Conservation (phyloP, 2,113 vertebrate genomes). For the Megaceryle torquata region DNA sequence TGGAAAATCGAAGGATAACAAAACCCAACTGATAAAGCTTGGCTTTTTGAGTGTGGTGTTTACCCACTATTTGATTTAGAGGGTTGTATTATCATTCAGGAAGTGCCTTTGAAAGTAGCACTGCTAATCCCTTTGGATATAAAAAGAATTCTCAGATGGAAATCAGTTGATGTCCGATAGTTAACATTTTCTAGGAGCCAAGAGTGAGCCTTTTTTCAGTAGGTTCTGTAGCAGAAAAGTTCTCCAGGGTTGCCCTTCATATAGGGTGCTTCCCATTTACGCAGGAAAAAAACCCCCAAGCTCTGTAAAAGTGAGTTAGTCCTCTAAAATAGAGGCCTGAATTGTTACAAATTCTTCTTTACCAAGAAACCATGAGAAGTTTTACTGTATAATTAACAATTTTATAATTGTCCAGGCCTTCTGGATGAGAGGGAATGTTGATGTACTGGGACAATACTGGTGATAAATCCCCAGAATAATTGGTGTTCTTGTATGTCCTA, state of each 20-base stretch:
- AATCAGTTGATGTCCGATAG: neutral
- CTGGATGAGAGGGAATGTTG: neutral
- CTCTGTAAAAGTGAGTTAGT: neutral
- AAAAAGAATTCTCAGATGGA: neutral
- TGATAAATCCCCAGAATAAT: neutral
- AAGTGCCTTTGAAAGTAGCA: slow-evolving; percentile 3
- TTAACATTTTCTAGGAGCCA: neutral
- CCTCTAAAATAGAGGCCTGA: neutral
- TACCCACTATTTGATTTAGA: neutral
- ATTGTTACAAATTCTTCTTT: neutral
- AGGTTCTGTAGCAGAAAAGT: neutral
- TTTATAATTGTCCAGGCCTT: neutral
- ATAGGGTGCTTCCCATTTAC: neutral
- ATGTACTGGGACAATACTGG: neutral
- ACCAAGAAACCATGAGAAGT: neutral
- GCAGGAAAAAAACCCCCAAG: neutral
- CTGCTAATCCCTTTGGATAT: neutral
- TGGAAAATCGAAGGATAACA: neutral
- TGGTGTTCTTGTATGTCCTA: neutral
- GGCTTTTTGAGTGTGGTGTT: neutral
- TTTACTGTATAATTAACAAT: neutral
- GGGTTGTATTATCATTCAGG: neutral
- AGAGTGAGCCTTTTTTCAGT: neutral
- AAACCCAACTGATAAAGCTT: neutral
- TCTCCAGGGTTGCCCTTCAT: neutral